Percentiles rank a stretch among this genome's conserved stretches.
Evolutionary conservation across 2,113 vertebrate genomes (phyloP).

Genomic region (Varanus salvator): DNA sequence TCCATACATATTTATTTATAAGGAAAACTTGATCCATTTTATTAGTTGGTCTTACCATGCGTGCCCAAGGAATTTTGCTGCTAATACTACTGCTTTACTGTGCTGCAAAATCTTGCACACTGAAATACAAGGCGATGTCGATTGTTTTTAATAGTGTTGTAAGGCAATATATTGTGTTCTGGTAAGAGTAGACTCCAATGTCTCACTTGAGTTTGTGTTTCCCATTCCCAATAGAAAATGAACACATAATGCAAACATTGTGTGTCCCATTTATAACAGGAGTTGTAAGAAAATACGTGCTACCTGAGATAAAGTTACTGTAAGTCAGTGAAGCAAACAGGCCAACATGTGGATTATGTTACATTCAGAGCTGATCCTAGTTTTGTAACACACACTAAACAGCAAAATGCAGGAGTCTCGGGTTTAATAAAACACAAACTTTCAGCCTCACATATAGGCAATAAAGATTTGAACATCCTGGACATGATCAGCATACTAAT

Average conservation of each 20-base stretch:
- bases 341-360: conserved; percentile 70
- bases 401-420: conserved; percentile 50
- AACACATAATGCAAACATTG: conserved; percentile 56
- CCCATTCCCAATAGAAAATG: conserved; percentile 32
- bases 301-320: conserved; percentile 73
- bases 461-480: conserved; percentile 63
- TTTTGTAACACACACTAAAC: conserved; percentile 67
- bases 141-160: not conserved
- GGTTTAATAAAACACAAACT: conserved; percentile 64
- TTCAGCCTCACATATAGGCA: conserved; percentile 52
- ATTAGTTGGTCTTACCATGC: not conserved
- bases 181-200: not conserved
- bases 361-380: conserved; percentile 61
- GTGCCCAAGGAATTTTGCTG: not conserved
- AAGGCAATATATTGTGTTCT: not conserved
- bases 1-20: not conserved
- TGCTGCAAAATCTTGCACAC: not conserved
- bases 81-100: not conserved
- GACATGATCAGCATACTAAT: conserved; percentile 67
- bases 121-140: not conserved
- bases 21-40: conserved; percentile 1
- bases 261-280: conserved; percentile 53
- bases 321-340: conserved; percentile 60
- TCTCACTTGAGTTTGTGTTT: conserved; percentile 14
- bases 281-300: conserved; percentile 68